These are phyloP conservation scores for Drosophila neotestacea DNA, from an alignment of 2,888 invertebrate genomes.

Conservation along the genomic window DNA sequence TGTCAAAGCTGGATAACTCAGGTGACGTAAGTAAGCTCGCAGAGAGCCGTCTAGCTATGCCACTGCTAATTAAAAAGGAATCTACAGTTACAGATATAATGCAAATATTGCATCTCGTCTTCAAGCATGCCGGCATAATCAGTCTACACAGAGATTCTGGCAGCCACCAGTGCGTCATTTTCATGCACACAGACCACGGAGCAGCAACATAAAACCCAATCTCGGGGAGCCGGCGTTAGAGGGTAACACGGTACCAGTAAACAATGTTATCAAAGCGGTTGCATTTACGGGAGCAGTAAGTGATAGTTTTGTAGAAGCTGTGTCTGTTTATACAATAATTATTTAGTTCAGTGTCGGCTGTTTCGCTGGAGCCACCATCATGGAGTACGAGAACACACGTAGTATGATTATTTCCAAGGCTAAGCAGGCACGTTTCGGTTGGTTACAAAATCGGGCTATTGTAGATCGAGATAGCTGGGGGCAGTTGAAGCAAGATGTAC, in stretches of 20 bases:
- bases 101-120: constrained; percentile 25
- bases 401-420: constrained; percentile 78
- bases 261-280: constrained; percentile 79
- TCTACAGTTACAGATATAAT: constrained; percentile 62
- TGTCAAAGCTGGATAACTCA: constrained; percentile 70
- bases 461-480: constrained; percentile 63
- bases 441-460: constrained; percentile 55
- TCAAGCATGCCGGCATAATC: constrained; percentile 38
- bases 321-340: constrained; percentile 1
- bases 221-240: constrained; percentile 47
- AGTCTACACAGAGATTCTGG: constrained; percentile 26
- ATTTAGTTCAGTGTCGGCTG: constrained; percentile 88
- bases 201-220: constrained; percentile 54
- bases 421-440: constrained; percentile 85
- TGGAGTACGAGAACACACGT: constrained; percentile 92
- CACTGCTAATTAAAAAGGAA: constrained; percentile 12
- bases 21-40: constrained; percentile 70
- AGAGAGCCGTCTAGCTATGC: not conserved
- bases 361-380: constrained; percentile 91
- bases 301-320: not conserved
- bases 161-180: constrained; percentile 51
- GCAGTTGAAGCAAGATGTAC: constrained; percentile 73
- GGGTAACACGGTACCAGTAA: constrained; percentile 67
- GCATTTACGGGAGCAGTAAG: constrained; percentile 82
- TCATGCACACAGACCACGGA: constrained; percentile 45